Conservation (phyloP, 2,888 invertebrate genomes). For the Apotomis turbidana region DNA sequence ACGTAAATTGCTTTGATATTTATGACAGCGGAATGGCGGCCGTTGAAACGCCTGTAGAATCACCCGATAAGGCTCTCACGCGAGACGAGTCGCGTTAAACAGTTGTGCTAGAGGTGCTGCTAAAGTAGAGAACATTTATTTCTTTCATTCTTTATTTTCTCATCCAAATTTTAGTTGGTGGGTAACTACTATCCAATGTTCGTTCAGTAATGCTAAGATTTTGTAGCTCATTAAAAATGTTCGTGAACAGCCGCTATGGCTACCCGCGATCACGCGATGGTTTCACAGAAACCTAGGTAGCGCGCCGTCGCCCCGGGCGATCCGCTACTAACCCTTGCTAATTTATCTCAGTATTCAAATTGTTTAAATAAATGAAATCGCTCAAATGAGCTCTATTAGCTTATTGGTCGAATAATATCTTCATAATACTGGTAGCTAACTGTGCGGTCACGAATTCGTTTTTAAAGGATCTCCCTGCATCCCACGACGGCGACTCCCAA, state of each 20-base stretch:
- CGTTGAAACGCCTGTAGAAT: too few species aligned
- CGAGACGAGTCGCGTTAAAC: too few species aligned
- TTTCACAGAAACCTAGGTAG: slow-evolving; percentile 34
- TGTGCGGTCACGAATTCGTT: background rate
- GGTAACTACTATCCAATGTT: slow-evolving; percentile 53
- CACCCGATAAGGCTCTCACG: too few species aligned
- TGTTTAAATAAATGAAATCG: slow-evolving; percentile 20
- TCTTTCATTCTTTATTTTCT: too few species aligned
- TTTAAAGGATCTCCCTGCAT: background rate
- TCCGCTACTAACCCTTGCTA: slow-evolving; percentile 20
- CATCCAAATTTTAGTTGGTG: too few species aligned
- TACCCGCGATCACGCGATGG: slow-evolving; percentile 47
- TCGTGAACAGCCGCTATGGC: slow-evolving; percentile 58
- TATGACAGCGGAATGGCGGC: too few species aligned
- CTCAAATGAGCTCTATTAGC: slow-evolving; percentile 13
- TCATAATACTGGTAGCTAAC: background rate
- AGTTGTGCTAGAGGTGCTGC: too few species aligned
- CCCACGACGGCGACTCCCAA: too few species aligned
- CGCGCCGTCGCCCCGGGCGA: slow-evolving; percentile 23
- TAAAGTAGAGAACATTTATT: too few species aligned
- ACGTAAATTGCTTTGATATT: too few species aligned
- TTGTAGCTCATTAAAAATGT: slow-evolving; percentile 55
- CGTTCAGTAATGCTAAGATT: slow-evolving; percentile 50
- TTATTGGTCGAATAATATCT: slow-evolving; percentile 7
- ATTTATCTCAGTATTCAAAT: slow-evolving; percentile 20